These are phyloP conservation scores for Tetraneura akinire DNA, from an alignment of 1,140 invertebrate genomes.

Conservation along the genomic window DNA sequence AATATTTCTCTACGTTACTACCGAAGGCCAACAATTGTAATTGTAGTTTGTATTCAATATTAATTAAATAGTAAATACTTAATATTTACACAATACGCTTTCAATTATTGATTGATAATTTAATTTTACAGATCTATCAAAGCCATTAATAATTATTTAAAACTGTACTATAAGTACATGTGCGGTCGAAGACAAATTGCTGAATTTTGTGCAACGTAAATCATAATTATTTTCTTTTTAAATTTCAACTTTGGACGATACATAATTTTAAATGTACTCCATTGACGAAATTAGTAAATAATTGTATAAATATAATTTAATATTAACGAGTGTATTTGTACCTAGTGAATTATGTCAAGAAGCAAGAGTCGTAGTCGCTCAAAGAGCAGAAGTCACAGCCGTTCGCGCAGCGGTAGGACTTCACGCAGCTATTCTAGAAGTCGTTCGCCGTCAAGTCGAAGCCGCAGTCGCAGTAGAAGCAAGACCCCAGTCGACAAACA, in stretches of 20 bases:
- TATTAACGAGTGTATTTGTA: background rate
- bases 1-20: too few relatives aligned
- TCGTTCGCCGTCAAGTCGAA: conserved; percentile 43
- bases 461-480: conserved; percentile 45
- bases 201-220: conserved; percentile 22
- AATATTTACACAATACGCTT: too few relatives aligned
- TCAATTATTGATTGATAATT: background rate
- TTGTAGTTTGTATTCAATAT: too few relatives aligned
- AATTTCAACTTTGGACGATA: too few relatives aligned
- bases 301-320: background rate
- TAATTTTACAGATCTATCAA: background rate
- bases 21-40: too few relatives aligned
- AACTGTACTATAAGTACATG: background rate
- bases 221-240: background rate
- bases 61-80: background rate
- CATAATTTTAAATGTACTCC: background rate
- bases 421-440: conserved; percentile 51
- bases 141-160: background rate
- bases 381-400: conserved; percentile 51
- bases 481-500: conserved; percentile 50
- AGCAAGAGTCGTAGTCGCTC: conserved; percentile 50
- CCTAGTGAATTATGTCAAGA: conserved; percentile 47
- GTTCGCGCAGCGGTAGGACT: conserved; percentile 37
- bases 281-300: background rate
- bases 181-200: conserved; percentile 30